Percentiles rank a stretch among this genome's conserved stretches.
Conservation (phyloP, 92 coral and sea anemone species). For the Palythoa grandis region DNA sequence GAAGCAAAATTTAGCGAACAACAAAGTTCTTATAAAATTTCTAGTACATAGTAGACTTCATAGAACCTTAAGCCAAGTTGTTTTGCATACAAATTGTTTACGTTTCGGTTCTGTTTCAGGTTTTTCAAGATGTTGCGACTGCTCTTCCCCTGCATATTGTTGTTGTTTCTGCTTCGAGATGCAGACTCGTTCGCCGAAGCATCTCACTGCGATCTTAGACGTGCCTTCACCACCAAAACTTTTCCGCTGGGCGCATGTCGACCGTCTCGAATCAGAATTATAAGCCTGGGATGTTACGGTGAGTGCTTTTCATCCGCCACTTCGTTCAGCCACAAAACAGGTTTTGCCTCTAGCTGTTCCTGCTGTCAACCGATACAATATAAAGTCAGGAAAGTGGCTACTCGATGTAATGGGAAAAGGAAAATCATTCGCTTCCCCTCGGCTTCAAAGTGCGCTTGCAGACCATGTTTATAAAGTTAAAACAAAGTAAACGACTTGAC, state of each 20-base stretch:
- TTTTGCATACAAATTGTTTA: not conserved
- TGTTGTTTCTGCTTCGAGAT: slow-evolving; percentile 42
- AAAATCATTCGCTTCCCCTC: slow-evolving; percentile 55
- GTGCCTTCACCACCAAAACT: not conserved
- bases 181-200: slow-evolving; percentile 48
- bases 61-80: too few relatives aligned
- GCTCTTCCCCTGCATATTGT: not conserved
- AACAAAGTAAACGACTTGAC: not conserved
- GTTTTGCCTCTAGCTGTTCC: slow-evolving; percentile 90
- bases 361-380: slow-evolving; percentile 87
- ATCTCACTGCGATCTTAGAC: slow-evolving; percentile 30
- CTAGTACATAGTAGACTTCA: too few relatives aligned
- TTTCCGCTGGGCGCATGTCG: not conserved
- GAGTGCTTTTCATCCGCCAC: slow-evolving; percentile 90
- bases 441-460: slow-evolving; percentile 84
- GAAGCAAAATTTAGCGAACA: too few relatives aligned
- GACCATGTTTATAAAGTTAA: slow-evolving; percentile 76
- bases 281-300: slow-evolving; percentile 83
- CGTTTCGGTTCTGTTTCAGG: slow-evolving; percentile 15
- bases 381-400: slow-evolving; percentile 30
- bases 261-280: slow-evolving; percentile 45
- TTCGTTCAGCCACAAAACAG: slow-evolving; percentile 69
- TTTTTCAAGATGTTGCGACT: slow-evolving; percentile 24
- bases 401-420: slow-evolving; percentile 53
- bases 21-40: too few relatives aligned